A percentile compares a stretch with the other conserved stretches of the same genome.
Evolutionary conservation across 2,888 invertebrate species (phyloP).

Genomic region (Ichneumoninae sp.): DNA sequence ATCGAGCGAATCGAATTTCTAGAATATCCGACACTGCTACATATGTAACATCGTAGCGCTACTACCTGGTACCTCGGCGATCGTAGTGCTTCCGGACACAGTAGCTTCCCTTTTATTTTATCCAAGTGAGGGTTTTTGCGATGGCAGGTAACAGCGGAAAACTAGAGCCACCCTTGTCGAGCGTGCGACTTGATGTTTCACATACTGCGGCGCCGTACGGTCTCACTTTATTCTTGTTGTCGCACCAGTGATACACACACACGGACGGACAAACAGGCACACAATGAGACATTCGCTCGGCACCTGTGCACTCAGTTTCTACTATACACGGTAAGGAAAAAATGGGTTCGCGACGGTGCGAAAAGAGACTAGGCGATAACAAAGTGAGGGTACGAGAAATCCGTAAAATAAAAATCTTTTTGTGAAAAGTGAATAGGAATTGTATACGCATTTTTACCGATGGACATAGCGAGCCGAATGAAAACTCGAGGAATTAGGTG

Average conservation of each 20-base stretch:
- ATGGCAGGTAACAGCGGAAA: neutral
- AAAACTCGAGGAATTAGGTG: conserved; percentile 47
- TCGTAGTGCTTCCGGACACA: neutral
- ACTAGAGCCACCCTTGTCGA: neutral
- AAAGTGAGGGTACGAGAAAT: too few species aligned
- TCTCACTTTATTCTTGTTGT: conserved; percentile 34
- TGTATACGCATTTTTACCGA: neutral
- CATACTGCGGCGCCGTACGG: conserved; percentile 38
- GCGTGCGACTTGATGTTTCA: conserved; percentile 10
- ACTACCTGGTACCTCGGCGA: neutral
- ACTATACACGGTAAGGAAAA: too few species aligned
- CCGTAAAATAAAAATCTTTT: too few species aligned
- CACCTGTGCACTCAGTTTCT: too few species aligned
- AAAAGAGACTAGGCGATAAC: too few species aligned
- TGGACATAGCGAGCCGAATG: neutral
- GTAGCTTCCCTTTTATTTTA: conserved; percentile 3
- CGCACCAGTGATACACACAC: conserved; percentile 50
- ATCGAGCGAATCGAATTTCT: conserved; percentile 36
- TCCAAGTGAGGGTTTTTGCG: neutral
- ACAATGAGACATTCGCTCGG: neutral
- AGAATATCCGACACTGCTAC: neutral
- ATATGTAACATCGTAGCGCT: neutral
- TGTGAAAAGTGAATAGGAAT: neutral
- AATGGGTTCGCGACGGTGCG: too few species aligned
- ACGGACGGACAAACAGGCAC: neutral